phyloP scores from a whole-genome alignment of 2,113 vertebrate species.

The Labeo catla region DNA sequence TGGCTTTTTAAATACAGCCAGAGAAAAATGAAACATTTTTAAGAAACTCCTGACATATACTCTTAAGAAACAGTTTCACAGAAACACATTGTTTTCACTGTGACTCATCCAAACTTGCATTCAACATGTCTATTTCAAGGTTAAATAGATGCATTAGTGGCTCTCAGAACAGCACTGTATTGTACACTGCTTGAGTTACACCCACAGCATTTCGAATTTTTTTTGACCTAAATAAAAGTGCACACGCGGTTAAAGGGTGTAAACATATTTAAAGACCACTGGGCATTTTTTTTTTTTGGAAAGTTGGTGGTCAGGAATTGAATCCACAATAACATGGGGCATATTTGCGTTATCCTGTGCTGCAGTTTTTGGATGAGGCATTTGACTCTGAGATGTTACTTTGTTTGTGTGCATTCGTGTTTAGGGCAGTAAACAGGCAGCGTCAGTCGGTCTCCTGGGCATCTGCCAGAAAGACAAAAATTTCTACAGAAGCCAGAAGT shows the following conservation, averaged over 20 bases:
- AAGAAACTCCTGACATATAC: background rate
- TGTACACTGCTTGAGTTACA: slow-evolving; percentile 24
- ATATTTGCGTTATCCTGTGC: slow-evolving; percentile 28
- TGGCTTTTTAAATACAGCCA: background rate
- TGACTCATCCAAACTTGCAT: slow-evolving; percentile 7
- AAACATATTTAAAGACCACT: slow-evolving; percentile 38
- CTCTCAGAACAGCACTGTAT: slow-evolving; percentile 33
- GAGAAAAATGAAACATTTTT: background rate
- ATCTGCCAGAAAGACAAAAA: slow-evolving; percentile 46
- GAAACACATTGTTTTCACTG: background rate
- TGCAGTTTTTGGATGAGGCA: slow-evolving; percentile 35
- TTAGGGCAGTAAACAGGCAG: slow-evolving; percentile 51
- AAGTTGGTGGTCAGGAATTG: slow-evolving; percentile 8
- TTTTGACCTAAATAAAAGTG: slow-evolving; percentile 40
- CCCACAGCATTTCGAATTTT: slow-evolving; percentile 30
- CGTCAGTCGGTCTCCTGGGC: slow-evolving; percentile 37
- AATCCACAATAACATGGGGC: slow-evolving; percentile 19
- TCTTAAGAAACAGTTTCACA: background rate
- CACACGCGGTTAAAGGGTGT: slow-evolving; percentile 30
- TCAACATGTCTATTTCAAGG: slow-evolving; percentile 12
- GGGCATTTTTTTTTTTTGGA: background rate
- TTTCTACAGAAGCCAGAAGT: slow-evolving; percentile 30
- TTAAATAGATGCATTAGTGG: slow-evolving; percentile 20
- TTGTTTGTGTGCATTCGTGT: slow-evolving; percentile 14
- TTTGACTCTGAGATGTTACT: slow-evolving; percentile 30